Conservation (phyloP, 2,888 invertebrate genomes). For the Dolichopus griseipennis region DNA sequence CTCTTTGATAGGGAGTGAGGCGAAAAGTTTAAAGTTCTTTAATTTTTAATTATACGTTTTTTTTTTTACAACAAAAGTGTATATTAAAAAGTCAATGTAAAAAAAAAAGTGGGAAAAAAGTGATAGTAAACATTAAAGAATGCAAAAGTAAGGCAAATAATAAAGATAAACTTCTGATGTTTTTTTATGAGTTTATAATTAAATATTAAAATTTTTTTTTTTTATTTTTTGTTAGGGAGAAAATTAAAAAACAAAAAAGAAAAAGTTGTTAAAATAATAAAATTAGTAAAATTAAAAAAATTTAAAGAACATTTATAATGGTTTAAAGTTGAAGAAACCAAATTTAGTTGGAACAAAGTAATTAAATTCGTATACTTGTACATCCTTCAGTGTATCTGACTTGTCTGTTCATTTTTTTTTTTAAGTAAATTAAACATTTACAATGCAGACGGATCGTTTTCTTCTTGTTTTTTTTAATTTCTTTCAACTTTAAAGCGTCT, state of each 20-base stretch:
- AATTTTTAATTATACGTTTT: neutral
- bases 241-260: neutral
- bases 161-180: neutral
- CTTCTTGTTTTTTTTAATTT: no score
- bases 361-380: no score
- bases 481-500: no score
- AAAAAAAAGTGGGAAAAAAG: neutral
- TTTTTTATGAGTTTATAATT: slow-evolving; percentile 1
- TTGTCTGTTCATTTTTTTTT: no score
- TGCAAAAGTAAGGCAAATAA: neutral
- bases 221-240: neutral
- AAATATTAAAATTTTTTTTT: neutral
- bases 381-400: no score
- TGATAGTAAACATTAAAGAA: neutral
- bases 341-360: no score
- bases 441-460: no score
- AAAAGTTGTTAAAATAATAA: no score
- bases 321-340: no score
- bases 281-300: no score
- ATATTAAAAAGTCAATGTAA: neutral
- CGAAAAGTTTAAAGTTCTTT: neutral
- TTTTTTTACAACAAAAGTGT: neutral
- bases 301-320: no score
- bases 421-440: no score
- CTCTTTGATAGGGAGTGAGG: neutral